These are phyloP conservation scores for Peromyscus californicus DNA, from an alignment of 2,113 vertebrate species.

Conservation along the genomic window DNA sequence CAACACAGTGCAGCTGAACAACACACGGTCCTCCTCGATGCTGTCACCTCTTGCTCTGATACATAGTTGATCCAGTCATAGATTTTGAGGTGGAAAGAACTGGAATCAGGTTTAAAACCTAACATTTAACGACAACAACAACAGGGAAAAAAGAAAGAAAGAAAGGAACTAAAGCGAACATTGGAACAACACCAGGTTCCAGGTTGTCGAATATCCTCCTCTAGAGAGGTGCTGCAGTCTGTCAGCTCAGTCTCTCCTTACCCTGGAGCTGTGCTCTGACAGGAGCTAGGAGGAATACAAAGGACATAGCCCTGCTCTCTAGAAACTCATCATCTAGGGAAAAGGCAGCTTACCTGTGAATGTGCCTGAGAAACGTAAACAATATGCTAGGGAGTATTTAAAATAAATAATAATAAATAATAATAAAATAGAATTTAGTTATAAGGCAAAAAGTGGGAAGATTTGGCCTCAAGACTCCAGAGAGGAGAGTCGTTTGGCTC, in stretches of 20 bases:
- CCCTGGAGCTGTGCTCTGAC: background rate
- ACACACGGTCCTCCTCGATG: constrained; percentile 28
- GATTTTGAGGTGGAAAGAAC: background rate
- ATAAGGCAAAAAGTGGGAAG: background rate
- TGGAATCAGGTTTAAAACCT: background rate
- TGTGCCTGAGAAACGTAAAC: background rate
- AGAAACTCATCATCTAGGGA: constrained; percentile 33
- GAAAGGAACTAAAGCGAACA: background rate
- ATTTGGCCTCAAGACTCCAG: background rate
- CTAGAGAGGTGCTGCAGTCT: background rate
- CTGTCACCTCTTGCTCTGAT: background rate
- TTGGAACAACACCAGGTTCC: background rate
- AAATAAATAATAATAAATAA: background rate
- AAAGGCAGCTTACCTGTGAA: background rate
- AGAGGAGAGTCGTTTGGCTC: background rate
- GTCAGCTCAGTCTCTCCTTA: background rate
- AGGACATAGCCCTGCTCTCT: background rate
- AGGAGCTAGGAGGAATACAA: background rate
- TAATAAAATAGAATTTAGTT: constrained; percentile 1
- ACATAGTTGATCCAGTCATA: background rate
- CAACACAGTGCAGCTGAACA: constrained; percentile 60
- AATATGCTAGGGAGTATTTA: background rate
- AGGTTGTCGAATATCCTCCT: background rate
- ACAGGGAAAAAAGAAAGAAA: background rate
- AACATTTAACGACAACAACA: background rate